phyloP scores from a whole-genome alignment of 2,797 vertebrate species.

The Leucoraja ocellata region DNA sequence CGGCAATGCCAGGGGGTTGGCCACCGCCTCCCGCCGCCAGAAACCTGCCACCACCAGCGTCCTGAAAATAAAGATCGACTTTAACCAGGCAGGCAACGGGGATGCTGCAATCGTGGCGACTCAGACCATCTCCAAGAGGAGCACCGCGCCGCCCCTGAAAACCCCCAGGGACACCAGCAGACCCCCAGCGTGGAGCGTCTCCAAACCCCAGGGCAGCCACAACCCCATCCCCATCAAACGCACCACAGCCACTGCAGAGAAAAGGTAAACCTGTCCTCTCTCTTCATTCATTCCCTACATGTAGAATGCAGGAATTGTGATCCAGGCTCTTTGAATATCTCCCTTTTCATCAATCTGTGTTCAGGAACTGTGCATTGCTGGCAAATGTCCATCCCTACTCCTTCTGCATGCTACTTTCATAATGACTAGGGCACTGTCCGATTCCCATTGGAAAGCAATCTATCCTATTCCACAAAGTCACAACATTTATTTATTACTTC shows the following conservation, averaged over 20 bases:
- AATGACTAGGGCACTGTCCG: no score
- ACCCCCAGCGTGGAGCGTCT: conserved; percentile 34
- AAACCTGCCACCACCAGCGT: neutral
- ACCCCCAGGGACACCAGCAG: conserved; percentile 43
- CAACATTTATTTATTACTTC: no score
- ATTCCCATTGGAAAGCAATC: no score
- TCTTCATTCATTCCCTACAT: neutral
- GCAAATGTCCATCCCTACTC: no score
- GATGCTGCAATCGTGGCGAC: conserved; percentile 38
- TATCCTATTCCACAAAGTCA: no score
- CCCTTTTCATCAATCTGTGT: no score
- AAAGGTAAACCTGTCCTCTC: conserved; percentile 56
- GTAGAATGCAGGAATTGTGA: neutral
- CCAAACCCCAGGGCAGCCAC: conserved; percentile 43
- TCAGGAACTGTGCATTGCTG: no score
- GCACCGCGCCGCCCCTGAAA: conserved; percentile 44
- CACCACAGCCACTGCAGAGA: conserved; percentile 63
- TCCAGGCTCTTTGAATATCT: neutral
- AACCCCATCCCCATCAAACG: conserved; percentile 40
- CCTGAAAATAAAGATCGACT: neutral
- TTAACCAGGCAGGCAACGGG: conserved; percentile 41
- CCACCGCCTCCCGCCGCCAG: neutral
- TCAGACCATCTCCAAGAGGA: conserved; percentile 35
- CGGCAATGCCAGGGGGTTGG: no score
- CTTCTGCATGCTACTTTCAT: no score